Percentiles rank a stretch among this genome's conserved stretches.
These are phyloP conservation scores for Rhagophthalmus giganteus DNA, from an alignment of 2,888 invertebrate species.

Conservation along the genomic window DNA sequence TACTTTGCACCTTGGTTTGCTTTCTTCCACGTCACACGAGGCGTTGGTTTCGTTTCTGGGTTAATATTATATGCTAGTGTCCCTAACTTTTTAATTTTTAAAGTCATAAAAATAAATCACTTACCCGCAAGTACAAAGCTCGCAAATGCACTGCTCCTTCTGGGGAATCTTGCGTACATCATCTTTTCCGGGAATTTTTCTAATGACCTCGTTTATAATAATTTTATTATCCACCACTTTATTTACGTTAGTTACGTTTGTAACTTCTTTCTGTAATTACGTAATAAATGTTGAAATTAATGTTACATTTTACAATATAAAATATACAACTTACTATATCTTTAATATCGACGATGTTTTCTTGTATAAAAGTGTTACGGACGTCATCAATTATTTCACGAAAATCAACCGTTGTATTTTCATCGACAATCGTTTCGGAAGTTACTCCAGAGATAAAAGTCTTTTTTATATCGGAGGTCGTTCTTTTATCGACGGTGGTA, in stretches of 20 bases:
- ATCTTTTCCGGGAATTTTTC: constrained; percentile 28
- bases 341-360: constrained; percentile 64
- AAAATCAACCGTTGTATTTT: constrained; percentile 36
- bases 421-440: constrained; percentile 37
- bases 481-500: constrained; percentile 27
- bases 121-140: constrained; percentile 90
- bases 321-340: constrained; percentile 52
- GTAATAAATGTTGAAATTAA: too few relatives aligned
- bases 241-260: constrained; percentile 53
- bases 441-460: constrained; percentile 33
- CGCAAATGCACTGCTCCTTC: constrained; percentile 86
- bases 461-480: constrained; percentile 26
- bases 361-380: constrained; percentile 60
- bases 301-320: too few relatives aligned
- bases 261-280: constrained; percentile 53
- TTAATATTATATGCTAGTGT: neutral
- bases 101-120: constrained; percentile 47
- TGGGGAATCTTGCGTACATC: constrained; percentile 45
- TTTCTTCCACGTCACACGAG: constrained; percentile 9
- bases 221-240: constrained; percentile 59
- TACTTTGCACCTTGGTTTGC: constrained; percentile 16
- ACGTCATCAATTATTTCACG: constrained; percentile 32
- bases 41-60: constrained; percentile 2
- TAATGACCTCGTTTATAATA: constrained; percentile 44
- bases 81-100: neutral